Conservation (phyloP, 2,113 vertebrate species). For the Rutilus rutilus region DNA sequence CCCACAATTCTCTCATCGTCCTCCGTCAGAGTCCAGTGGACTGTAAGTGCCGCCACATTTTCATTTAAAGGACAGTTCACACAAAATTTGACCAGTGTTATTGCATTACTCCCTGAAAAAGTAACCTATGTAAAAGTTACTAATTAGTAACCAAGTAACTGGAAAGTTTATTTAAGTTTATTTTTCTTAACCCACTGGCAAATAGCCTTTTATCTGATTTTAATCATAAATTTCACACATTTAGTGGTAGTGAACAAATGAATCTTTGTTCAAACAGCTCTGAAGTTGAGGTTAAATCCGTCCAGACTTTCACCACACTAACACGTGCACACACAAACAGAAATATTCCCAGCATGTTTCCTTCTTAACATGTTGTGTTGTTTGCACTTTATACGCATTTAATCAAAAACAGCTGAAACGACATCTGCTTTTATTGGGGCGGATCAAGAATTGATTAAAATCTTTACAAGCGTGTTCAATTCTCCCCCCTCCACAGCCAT, state of each 20-base stretch:
- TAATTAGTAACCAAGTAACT: too few relatives aligned
- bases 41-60: slow-evolving; percentile 79
- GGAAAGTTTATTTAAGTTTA: neutral
- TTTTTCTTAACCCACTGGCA: neutral
- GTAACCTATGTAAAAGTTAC: too few relatives aligned
- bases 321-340: neutral
- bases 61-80: neutral
- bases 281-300: neutral
- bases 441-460: slow-evolving; percentile 68
- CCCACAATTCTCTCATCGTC: slow-evolving; percentile 97
- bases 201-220: neutral
- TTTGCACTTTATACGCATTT: slow-evolving; percentile 53
- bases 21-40: slow-evolving; percentile 96
- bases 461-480: slow-evolving; percentile 68
- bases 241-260: neutral
- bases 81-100: neutral
- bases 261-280: neutral
- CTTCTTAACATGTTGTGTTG: slow-evolving; percentile 22
- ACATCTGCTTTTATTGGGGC: slow-evolving; percentile 66
- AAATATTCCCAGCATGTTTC: neutral
- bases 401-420: slow-evolving; percentile 77
- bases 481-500: slow-evolving; percentile 41
- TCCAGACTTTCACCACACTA: neutral
- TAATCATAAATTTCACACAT: neutral
- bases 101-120: too few relatives aligned